A percentile compares a stretch with the other conserved stretches of the same genome.
Evolutionary conservation across 2,113 vertebrate species (phyloP).

Genomic region (Porphyrio hochstetteri): DNA sequence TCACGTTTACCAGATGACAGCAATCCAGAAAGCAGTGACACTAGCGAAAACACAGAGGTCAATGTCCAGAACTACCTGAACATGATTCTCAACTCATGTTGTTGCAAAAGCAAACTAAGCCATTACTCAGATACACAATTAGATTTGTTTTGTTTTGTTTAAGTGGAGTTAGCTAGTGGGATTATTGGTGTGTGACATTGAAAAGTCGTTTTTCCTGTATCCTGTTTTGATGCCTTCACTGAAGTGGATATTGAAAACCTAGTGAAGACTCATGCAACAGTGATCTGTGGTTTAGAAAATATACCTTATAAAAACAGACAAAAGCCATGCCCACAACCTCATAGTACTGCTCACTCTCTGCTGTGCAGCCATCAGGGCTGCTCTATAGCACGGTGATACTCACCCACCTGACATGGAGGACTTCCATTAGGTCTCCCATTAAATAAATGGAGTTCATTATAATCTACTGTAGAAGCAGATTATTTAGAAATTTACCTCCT

Average conservation of each 20-base stretch:
- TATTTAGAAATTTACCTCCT: not conserved
- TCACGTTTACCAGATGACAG: not conserved
- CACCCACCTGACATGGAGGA: not conserved
- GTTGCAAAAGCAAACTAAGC: not conserved
- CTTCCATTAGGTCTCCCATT: not conserved
- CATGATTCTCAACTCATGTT: not conserved
- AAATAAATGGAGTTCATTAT: not conserved
- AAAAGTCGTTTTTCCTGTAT: not conserved
- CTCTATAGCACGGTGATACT: accelerated
- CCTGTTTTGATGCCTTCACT: not conserved
- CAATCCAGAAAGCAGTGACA: not conserved
- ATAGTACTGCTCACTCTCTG: not conserved
- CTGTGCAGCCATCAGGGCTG: not conserved
- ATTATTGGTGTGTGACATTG: not conserved
- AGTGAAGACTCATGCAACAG: not conserved
- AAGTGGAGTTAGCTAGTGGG: not conserved
- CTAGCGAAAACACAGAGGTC: not conserved
- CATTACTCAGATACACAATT: not conserved
- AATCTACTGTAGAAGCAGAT: not conserved
- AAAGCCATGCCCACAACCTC: not conserved
- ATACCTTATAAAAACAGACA: not conserved
- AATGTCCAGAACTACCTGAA: not conserved
- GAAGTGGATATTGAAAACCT: not conserved
- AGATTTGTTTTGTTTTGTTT: not conserved
- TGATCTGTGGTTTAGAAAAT: not conserved